phyloP scores from a whole-genome alignment of 2,113 vertebrate species.

The Platysternon megacephalum region DNA sequence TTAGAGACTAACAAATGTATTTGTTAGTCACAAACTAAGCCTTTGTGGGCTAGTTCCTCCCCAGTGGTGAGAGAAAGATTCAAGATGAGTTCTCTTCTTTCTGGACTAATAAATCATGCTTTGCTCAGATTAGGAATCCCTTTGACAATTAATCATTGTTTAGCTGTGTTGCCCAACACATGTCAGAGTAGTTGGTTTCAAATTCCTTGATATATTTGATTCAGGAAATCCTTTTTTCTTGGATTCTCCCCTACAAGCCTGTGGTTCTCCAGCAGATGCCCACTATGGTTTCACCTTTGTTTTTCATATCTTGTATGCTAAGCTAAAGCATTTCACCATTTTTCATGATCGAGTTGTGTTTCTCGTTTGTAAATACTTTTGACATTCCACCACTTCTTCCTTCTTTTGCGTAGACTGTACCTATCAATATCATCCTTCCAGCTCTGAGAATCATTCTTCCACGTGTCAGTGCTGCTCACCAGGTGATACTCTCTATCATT shows the following conservation, averaged over 20 bases:
- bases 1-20: too few relatives aligned
- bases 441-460: neutral
- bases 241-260: neutral
- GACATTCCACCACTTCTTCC: neutral
- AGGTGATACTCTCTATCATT: neutral
- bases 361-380: neutral
- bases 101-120: neutral
- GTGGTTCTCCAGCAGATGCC: neutral
- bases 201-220: neutral
- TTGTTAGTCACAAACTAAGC: too few relatives aligned
- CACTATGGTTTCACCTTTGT: neutral
- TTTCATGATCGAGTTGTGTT: neutral
- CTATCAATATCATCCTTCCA: neutral
- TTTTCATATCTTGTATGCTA: neutral
- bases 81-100: neutral
- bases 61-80: neutral
- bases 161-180: fast-evolving
- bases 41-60: neutral
- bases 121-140: neutral
- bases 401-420: neutral
- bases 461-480: neutral
- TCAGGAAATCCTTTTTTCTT: neutral
- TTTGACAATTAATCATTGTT: slow-evolving; percentile 2
- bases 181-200: fast-evolving
- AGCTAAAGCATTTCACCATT: neutral